phyloP scores from a whole-genome alignment of 2,797 vertebrate genomes.

The Toxotes lorentzi region DNA sequence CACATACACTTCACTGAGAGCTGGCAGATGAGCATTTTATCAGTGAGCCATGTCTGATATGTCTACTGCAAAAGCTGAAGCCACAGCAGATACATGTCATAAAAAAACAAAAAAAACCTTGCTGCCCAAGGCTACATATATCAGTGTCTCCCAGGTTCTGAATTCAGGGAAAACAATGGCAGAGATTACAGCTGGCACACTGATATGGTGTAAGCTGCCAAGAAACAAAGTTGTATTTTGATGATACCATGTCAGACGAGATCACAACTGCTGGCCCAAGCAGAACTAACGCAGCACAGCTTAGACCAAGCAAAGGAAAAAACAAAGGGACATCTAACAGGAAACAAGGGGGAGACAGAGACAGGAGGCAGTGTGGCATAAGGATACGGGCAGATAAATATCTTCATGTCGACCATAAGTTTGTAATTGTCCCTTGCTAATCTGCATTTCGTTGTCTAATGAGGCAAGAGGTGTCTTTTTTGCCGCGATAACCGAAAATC shows the following conservation, averaged over 20 bases:
- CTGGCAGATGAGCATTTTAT: constrained; percentile 50
- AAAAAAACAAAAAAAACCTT: constrained; percentile 15
- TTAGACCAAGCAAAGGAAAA: constrained; percentile 6
- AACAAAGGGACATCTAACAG: constrained; percentile 20
- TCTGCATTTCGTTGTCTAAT: constrained; percentile 23
- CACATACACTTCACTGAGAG: constrained; percentile 21
- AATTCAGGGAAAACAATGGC: constrained; percentile 35
- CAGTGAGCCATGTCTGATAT: constrained; percentile 47
- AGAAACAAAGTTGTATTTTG: constrained; percentile 56
- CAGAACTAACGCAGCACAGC: constrained; percentile 16
- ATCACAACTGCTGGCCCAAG: constrained; percentile 38
- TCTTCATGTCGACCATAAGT: background rate
- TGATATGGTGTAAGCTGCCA: constrained; percentile 44
- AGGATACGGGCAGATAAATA: constrained; percentile 7
- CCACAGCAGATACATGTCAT: constrained; percentile 4
- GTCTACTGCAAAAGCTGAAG: constrained; percentile 28
- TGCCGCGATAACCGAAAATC: constrained; percentile 16
- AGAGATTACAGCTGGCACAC: constrained; percentile 58
- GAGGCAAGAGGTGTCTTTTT: constrained; percentile 20
- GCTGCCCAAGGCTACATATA: constrained; percentile 35
- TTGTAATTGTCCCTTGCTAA: constrained; percentile 2
- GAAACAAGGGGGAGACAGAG: constrained; percentile 16
- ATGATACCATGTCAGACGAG: constrained; percentile 48
- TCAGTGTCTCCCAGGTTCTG: constrained; percentile 45
- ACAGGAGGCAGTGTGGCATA: constrained; percentile 1